Base-by-base conservation (phyloP, 23 tunicate genomes). In the Diplosoma virens region DNA sequence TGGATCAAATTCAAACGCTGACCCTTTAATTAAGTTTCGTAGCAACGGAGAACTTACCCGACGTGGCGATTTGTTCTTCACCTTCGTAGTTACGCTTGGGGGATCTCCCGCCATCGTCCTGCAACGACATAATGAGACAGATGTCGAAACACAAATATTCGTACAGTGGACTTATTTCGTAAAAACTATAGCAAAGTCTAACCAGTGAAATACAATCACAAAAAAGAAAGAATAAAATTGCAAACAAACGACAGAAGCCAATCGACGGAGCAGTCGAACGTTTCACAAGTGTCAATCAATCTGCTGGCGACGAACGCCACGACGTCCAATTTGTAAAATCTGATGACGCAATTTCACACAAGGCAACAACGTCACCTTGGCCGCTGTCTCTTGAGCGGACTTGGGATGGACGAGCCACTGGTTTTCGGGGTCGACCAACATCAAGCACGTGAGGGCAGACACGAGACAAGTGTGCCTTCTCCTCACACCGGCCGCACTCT, bases 341-440 rank as follows among this genome's bases (percentile, higher is more conserved):
- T n/a, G n/a, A n/a, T n/a, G n/a, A n/a, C n/a, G n/a, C n/a, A n/a
- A n/a, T n/a, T n/a, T n/a, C n/a, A n/a, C n/a, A n/a, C n/a, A n/a
- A n/a, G n/a, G n/a, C n/a, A n/a, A n/a, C n/a, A n/a, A n/a, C n/a
- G n/a, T n/a, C n/a, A n/a, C n/a, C n/a, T n/a, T n/a, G n/a, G n/a
- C n/a, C n/a, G n/a, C n/a, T 2, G 16, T n/a, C 21, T 37, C 77
- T 25, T 78, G 92, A 6, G 46, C 45, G 33, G 79, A 58, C 7
- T 33, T 30, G 2, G 95, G 95, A 58, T 90, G 97, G 27, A 90
- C 75, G 17, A 90, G 59, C 87, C 87, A 90, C 46, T 66, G 82
- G 63, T 90, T 58, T 35, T 84, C 82, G 17, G 53, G 41, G 20
- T 75, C 71, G 24, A 80, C 86, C 58, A 84, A 35, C 47, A 71